Conservation (phyloP, 2,113 vertebrate genomes). For the Chloropsis cyanopogon region DNA sequence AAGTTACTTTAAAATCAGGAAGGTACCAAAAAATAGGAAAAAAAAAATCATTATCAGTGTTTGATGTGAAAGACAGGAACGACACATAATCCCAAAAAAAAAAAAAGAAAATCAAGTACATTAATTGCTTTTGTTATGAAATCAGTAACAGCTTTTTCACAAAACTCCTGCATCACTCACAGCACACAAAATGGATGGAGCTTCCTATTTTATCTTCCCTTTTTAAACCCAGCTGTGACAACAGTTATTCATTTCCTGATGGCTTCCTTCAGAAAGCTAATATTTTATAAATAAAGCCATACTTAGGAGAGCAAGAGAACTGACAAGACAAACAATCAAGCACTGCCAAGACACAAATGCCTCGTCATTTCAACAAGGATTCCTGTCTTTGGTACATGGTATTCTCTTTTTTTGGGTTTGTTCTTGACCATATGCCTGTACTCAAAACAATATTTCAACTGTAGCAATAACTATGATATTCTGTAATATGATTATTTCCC, state of each 20-base stretch:
- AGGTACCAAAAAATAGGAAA: background rate
- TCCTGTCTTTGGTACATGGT: background rate
- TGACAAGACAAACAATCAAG: background rate
- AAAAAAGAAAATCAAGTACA: background rate
- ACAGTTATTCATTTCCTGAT: background rate
- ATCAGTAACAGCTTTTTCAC: background rate
- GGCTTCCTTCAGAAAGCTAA: background rate
- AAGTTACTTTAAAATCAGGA: background rate
- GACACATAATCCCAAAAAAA: accelerated
- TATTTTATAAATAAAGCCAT: constrained; percentile 31
- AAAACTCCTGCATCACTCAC: background rate
- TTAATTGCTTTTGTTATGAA: background rate
- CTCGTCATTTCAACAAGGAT: background rate
- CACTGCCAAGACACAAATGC: background rate
- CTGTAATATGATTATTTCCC: background rate
- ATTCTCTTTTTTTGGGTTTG: background rate
- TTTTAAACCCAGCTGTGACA: background rate
- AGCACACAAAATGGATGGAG: background rate
- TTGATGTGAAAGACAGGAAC: background rate
- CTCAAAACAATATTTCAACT: background rate
- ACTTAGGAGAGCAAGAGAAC: background rate
- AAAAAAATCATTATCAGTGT: background rate
- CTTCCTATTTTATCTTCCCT: background rate
- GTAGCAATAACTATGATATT: background rate
- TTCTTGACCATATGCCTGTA: background rate